Percentiles rank a stretch among this genome's conserved stretches.
These are phyloP conservation scores for Myzus persicae DNA, from an alignment of 1,140 invertebrate genomes.

Conservation along the genomic window DNA sequence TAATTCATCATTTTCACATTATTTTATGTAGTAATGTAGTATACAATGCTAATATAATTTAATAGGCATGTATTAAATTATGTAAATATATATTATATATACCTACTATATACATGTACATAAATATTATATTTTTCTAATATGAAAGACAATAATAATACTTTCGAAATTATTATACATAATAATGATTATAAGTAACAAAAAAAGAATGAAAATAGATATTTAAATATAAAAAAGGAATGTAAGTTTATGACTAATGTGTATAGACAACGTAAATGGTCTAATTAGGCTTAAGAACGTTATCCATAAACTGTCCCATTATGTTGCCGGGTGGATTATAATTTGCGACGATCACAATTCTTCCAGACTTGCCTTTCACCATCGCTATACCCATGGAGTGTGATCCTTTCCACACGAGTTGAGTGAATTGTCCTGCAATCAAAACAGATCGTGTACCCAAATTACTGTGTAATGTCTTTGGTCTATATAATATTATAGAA, in stretches of 20 bases:
- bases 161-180: conserved; percentile 13
- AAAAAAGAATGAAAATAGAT: not conserved
- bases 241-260: not conserved
- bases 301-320: conserved; percentile 77
- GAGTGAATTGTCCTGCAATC: conserved; percentile 62
- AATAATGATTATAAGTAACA: not conserved
- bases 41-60: not conserved
- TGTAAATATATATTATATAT: not conserved
- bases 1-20: not conserved
- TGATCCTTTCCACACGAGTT: conserved; percentile 60
- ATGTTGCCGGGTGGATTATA: conserved; percentile 87
- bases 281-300: conserved; percentile 70
- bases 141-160: conserved; percentile 14
- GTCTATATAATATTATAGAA: not conserved
- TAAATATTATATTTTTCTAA: not conserved
- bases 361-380: conserved; percentile 74
- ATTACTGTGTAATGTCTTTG: not conserved
- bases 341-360: conserved; percentile 78
- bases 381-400: conserved; percentile 78
- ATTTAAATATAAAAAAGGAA: not conserved
- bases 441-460: not conserved
- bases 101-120: not conserved
- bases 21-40: not conserved
- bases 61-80: not conserved
- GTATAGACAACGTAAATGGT: not conserved